A percentile compares a stretch with the other conserved stretches of the same genome.
phyloP scores from a whole-genome alignment of 2,888 invertebrate genomes.

The Crioceris asparagi region DNA sequence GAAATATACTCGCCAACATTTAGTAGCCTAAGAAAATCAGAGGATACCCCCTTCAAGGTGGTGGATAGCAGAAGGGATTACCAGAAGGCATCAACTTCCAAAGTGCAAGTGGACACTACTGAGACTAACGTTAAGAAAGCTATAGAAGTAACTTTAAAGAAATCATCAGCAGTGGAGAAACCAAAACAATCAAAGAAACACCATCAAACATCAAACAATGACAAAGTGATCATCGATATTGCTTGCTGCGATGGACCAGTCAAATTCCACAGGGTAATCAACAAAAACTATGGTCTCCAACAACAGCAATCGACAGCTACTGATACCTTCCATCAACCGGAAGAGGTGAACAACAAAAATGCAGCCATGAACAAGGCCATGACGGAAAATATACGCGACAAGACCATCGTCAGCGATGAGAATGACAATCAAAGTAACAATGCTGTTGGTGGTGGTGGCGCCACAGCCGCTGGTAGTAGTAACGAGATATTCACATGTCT shows the following conservation, averaged over 20 bases:
- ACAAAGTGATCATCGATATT: constrained; percentile 66
- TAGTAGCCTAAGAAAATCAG: constrained; percentile 28
- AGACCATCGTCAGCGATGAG: constrained; percentile 29
- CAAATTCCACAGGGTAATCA: constrained; percentile 72
- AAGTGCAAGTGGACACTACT: constrained; percentile 10
- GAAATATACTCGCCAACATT: constrained; percentile 17
- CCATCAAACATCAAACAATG: constrained; percentile 19
- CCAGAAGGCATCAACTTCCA: constrained; percentile 23
- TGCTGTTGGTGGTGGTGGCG: too few species aligned
- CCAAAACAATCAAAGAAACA: constrained; percentile 9
- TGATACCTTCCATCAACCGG: constrained; percentile 16
- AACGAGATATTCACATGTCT: constrained; percentile 53
- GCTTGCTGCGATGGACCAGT: constrained; percentile 89
- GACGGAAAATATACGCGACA: constrained; percentile 34
- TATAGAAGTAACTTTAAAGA: constrained; percentile 7
- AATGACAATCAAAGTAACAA: constrained; percentile 14
- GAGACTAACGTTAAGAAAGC: constrained; percentile 10
- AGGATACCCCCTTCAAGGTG: constrained; percentile 31
- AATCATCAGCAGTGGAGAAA: constrained; percentile 13
- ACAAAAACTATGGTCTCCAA: constrained; percentile 59
- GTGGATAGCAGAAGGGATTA: constrained; percentile 4
- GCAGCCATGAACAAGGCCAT: constrained; percentile 36
- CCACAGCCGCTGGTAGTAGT: too few species aligned
- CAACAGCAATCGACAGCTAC: constrained; percentile 18
- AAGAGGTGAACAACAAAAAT: constrained; percentile 25